These are phyloP conservation scores for Oligia latruncula DNA, from an alignment of 2,888 invertebrate species.

Conservation along the genomic window DNA sequence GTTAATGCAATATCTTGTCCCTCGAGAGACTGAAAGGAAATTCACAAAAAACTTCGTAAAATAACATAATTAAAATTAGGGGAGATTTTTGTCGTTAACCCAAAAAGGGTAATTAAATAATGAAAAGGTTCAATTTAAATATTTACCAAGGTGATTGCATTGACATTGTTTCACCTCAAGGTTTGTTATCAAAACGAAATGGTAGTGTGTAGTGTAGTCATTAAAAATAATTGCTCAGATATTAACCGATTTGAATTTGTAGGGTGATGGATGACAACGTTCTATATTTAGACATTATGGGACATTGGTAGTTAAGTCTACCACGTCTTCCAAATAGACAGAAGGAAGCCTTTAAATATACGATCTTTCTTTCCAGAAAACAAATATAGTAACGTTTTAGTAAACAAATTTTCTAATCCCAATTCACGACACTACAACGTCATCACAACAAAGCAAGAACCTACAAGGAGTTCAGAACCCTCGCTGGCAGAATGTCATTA, in stretches of 20 bases:
- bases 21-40: conserved; percentile 9
- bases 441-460: conserved; percentile 17
- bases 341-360: not conserved
- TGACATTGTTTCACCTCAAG: conserved; percentile 56
- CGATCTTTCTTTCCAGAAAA: not conserved
- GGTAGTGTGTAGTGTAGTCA: conserved; percentile 8
- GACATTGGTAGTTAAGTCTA: not conserved
- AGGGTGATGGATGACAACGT: conserved; percentile 2
- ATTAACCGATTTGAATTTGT: conserved; percentile 20
- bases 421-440: conserved; percentile 8
- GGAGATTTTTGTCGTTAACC: conserved; percentile 44
- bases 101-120: conserved; percentile 51
- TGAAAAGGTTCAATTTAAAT: conserved; percentile 56
- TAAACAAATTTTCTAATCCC: conserved; percentile 1
- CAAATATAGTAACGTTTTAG: not conserved
- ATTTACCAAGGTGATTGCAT: conserved; percentile 53
- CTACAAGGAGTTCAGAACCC: conserved; percentile 9
- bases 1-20: conserved; percentile 15
- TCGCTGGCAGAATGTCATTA: conserved; percentile 30
- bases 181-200: conserved; percentile 43
- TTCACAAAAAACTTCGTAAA: conserved; percentile 30
- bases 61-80: conserved; percentile 47
- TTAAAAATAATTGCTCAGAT: conserved; percentile 23
- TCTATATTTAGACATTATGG: not conserved
- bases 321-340: not conserved